phyloP scores from a whole-genome alignment of 2,888 invertebrate genomes.

The Deilephila elpenor region DNA sequence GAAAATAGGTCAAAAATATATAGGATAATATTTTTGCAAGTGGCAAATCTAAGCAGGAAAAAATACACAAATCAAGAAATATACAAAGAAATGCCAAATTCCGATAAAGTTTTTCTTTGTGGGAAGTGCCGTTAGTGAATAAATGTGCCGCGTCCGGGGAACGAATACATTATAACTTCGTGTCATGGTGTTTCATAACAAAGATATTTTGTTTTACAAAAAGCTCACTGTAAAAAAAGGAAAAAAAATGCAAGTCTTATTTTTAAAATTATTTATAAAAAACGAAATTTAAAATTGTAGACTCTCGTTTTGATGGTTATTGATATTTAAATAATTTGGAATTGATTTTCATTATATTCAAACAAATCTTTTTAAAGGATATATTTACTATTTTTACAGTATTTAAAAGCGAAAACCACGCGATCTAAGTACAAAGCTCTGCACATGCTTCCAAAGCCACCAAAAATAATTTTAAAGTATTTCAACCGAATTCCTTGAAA shows the following conservation, averaged over 20 bases:
- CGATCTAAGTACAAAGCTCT: too few species aligned
- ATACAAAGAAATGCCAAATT: constrained; percentile 18
- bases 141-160: background rate
- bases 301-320: too few species aligned
- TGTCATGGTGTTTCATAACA: background rate
- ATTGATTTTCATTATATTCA: too few species aligned
- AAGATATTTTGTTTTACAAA: background rate
- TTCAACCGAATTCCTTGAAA: too few species aligned
- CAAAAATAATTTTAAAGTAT: too few species aligned
- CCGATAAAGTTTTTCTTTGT: constrained; percentile 23
- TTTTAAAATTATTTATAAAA: too few species aligned
- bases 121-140: constrained; percentile 11
- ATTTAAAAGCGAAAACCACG: too few species aligned
- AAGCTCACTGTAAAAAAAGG: background rate
- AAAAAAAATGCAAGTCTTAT: background rate
- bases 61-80: constrained; percentile 14
- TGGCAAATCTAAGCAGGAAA: background rate
- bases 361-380: too few species aligned
- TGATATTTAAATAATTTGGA: too few species aligned
- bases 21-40: background rate
- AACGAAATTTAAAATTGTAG: too few species aligned
- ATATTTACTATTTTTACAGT: too few species aligned
- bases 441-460: too few species aligned
- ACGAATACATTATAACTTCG: constrained; percentile 13
- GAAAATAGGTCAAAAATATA: background rate